Evolutionary conservation across 1,140 invertebrate species (phyloP), one percentile per base, ranked within the genome.

Genomic region (Manduca sexta): DNA sequence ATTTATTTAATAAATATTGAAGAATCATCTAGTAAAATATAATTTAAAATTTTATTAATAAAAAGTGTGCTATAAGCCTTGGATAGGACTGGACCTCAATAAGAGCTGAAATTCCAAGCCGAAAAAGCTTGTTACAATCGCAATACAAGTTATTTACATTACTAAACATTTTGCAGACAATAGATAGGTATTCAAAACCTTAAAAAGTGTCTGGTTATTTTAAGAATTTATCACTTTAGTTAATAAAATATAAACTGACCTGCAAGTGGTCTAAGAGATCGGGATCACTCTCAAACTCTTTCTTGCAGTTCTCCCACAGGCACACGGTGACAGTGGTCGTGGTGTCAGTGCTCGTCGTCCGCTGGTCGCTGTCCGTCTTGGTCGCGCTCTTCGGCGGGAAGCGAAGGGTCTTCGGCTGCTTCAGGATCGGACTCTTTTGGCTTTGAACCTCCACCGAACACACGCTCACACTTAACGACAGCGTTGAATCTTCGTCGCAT

Each of bases 231-330:
- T n/a, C n/a, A n/a, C n/a, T n/a, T n/a, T n/a, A n/a, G n/a, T n/a
- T n/a, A n/a, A n/a, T n/a, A n/a, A n/a, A 33, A 17, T 52, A 56
- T 46, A 15, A 42, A 68, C 60, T 61, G 58, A 94, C 93, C 89
- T 96, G 94, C 69, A 98, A 90, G 86, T 98, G 96, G 84, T 97
- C 95, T 60, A 97, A 86, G 51, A 97, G 91, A 70, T 92, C 91
- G 13, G 91, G 89, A 72, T 90, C 92, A 48, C 92, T 91, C 40
- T 94, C 93, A 55, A 94, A 92, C 66, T 89, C 90, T 59, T 88
- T 88, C 56, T 90, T 91, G 86, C 96, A 98, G 60, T 94, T 92
- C 64, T 93, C 90, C 96, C 96, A 98, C 49, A 92, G 89, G 69
- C 96, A 97, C 31, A 91, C 75, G 5, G 72, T 77, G 3, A 79